Percentiles rank a stretch among this genome's conserved stretches.
These are phyloP conservation scores for Crocodylus rhombifer DNA, from an alignment of 2,797 vertebrate genomes.

Conservation along the genomic window DNA sequence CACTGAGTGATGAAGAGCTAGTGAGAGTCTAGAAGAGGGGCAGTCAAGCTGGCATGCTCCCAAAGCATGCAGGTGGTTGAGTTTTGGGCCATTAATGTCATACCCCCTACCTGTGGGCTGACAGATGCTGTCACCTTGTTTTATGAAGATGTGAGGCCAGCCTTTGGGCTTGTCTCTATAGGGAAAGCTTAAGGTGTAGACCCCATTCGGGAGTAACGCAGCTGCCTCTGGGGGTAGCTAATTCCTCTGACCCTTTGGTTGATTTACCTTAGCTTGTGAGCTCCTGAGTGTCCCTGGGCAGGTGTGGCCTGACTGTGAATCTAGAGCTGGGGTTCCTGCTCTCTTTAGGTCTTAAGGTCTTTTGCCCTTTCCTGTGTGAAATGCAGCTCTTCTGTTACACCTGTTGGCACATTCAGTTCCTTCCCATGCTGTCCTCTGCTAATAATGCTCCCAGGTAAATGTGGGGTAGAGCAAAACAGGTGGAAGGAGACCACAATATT, in stretches of 20 bases:
- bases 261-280: neutral
- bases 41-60: no score
- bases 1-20: no score
- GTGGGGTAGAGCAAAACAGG: neutral
- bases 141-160: no score
- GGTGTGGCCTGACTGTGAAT: neutral
- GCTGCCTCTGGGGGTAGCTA: neutral
- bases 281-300: neutral
- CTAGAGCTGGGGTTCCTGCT: neutral
- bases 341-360: neutral
- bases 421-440: neutral
- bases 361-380: neutral
- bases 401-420: neutral
- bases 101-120: no score
- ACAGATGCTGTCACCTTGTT: no score
- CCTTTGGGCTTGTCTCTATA: no score
- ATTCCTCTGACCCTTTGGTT: neutral
- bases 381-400: neutral
- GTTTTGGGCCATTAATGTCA: no score
- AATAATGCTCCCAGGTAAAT: neutral
- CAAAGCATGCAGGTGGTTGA: no score
- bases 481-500: fast-evolving
- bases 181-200: no score
- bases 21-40: no score
- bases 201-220: no score